Evolutionary conservation across 2,797 vertebrate genomes (phyloP).

Genomic region (Austrolebias charrua): DNA sequence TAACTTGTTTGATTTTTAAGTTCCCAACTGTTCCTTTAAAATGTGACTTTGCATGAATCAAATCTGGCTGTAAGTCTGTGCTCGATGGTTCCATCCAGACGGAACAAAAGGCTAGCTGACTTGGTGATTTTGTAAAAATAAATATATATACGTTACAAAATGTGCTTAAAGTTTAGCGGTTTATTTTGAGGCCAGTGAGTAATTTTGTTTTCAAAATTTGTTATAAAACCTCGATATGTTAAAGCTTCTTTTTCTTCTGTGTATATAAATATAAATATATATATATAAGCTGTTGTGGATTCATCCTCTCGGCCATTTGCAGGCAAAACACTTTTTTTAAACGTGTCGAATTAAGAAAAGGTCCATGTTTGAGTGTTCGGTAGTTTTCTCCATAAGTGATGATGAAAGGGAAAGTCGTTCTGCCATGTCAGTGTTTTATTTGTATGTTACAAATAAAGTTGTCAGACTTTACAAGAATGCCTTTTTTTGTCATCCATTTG

Average conservation of each 20-base stretch:
- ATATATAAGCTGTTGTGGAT: conserved; percentile 66
- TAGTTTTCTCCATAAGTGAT: conserved; percentile 69
- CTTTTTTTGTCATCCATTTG: background rate
- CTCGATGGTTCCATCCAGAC: conserved; percentile 26
- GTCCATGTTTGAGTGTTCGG: conserved; percentile 67
- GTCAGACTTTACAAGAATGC: conserved; percentile 74
- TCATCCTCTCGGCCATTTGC: conserved; percentile 70
- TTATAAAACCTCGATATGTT: conserved; percentile 32
- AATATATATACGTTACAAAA: conserved; percentile 12
- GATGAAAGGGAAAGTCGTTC: conserved; percentile 80
- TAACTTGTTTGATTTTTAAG: conserved; percentile 17
- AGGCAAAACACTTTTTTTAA: conserved; percentile 70
- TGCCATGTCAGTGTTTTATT: conserved; percentile 86
- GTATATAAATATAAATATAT: conserved; percentile 46
- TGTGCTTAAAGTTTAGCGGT: conserved; percentile 37
- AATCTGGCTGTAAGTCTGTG: conserved; percentile 36
- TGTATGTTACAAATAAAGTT: conserved; percentile 89
- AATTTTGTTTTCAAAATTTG: conserved; percentile 38
- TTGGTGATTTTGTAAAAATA: background rate
- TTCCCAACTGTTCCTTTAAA: conserved; percentile 14
- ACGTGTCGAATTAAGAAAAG: conserved; percentile 49
- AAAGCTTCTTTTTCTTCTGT: conserved; percentile 56
- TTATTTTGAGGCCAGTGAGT: conserved; percentile 48
- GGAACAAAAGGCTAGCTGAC: conserved; percentile 23
- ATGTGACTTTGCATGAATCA: conserved; percentile 35